Evolutionary conservation across 23 tunicate species (phyloP).

Genomic region (Halocynthia aurantium): DNA sequence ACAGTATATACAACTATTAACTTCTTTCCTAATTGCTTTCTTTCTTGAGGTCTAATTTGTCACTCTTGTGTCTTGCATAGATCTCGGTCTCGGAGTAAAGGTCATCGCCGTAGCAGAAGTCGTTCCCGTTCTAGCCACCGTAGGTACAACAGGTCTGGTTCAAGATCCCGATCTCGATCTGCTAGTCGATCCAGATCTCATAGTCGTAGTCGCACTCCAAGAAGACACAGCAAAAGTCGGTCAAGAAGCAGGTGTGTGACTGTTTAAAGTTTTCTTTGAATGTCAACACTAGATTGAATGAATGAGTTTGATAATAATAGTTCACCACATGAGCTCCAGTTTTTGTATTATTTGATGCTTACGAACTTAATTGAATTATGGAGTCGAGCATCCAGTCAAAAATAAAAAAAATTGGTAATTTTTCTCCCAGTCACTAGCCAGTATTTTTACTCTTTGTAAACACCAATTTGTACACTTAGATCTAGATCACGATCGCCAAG

Average conservation of each 20-base stretch:
- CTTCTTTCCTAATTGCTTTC: background rate
- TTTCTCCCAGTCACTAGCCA: no score
- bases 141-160: conserved; percentile 6
- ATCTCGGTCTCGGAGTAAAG: conserved; percentile 17
- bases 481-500: no score
- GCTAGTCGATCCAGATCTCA: conserved; percentile 37
- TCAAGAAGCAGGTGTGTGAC: conserved; percentile 13
- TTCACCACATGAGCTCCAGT: no score
- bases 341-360: no score
- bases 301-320: no score
- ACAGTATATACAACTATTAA: background rate
- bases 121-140: background rate
- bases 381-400: no score
- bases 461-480: no score
- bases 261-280: background rate
- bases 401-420: no score
- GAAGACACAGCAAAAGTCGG: conserved; percentile 18
- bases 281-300: no score
- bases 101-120: conserved; percentile 22
- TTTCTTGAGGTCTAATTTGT: background rate
- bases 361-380: no score
- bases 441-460: no score
- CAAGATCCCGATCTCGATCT: conserved; percentile 11
- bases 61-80: conserved; percentile 1
- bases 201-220: conserved; percentile 27